Evolutionary conservation across 2,888 invertebrate species (phyloP), one percentile per base, ranked within the genome.

Genomic region (Macrosoma leucophasiata): DNA sequence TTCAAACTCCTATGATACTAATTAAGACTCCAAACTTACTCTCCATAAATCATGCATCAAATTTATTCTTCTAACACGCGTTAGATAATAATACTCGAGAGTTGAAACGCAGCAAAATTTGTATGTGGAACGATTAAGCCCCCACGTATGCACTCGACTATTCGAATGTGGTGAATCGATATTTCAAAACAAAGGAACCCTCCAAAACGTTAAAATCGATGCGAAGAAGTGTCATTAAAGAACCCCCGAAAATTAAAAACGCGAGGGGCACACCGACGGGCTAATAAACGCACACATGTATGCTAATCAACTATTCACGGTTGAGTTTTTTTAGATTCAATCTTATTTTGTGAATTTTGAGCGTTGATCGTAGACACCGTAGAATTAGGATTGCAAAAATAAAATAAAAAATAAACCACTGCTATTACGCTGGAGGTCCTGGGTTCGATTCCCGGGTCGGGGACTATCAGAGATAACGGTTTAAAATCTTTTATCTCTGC

Each of bases 221-320:
- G 69, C 64, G 62, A 76, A 77, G 78, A 79, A 82, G 82, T 84
- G 82, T 82, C 82, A 82, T 84, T 82, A 84, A 78, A 76, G 77
- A 77, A 77, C 77, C 82, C 82, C 81, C 77, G 72, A 82, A 84
- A 82, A 75, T 78, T 75, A 79, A 79, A 74, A 72, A 72, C 76
- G 76, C 71, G 61, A 58, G 53, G 50, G 55, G 46, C 57, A 50
- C 69, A 56, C 69, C 65, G 69, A 66, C 63, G 47, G 49, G 57
- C 59, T 62, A 63, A 64, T 62, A 62, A 52, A 52, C 60, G 52
- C 66, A 70, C 63, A 60, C 64, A 61, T 52, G 54, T 49, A 53
- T 48, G 45, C 45, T 67, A 68, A 67, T 66, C 64, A 67, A 68
- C 65, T 65, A 59, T 62, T 58, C 53, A 50, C 45, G 50, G 52